Evolutionary conservation across 2,113 vertebrate genomes (phyloP), one percentile per base, ranked within the genome.

Genomic region (Nothobranchius kuhntae): DNA sequence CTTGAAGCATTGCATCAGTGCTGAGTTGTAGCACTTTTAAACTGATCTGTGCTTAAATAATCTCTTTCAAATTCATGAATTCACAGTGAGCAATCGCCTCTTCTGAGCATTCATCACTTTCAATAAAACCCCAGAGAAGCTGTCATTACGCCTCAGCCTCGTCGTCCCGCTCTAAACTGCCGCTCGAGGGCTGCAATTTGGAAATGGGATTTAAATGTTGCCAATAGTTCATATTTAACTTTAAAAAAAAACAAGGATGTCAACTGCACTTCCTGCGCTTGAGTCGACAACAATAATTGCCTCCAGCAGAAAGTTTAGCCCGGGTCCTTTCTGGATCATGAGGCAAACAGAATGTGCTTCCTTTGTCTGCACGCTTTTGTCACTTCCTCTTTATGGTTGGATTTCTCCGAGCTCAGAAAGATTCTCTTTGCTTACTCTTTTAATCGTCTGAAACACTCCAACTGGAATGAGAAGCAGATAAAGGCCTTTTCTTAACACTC

Each of bases 1-100:
- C 84, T 90, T 91, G 83, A 91, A 88, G 81, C 68, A 63, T 85
- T 76, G 72, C 80, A 68, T 86, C 82, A 80, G 63, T 70, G 75
- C 65, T 74, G 76, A 84, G 80, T 77, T 74, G 67, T 74, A 81
- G 73, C 80, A 86, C 88, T 89, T 84, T 87, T 78, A 84, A 88
- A 89, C 77, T 79, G 85, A 89, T 90, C 85, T 77, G 75, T 73
- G 72, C 83, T 88, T 85, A 91, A 91, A 90, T 91, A 89, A 90
- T 92, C 90, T 90, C 82, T 90, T 90, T 91, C 84, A 84, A 80
- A 91, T 91, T 92, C 87, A 91, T 91, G 87, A 89, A 91, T 92
- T 89, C 78, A 74, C 78, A 77, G 6, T 21, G 77, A 86, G 86
- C 61, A 68, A 81, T 78, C 83, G 84, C 73, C 81, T 84, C 84